Base-by-base conservation (phyloP, 2,113 vertebrate species). In the Eclectus roratus region DNA sequence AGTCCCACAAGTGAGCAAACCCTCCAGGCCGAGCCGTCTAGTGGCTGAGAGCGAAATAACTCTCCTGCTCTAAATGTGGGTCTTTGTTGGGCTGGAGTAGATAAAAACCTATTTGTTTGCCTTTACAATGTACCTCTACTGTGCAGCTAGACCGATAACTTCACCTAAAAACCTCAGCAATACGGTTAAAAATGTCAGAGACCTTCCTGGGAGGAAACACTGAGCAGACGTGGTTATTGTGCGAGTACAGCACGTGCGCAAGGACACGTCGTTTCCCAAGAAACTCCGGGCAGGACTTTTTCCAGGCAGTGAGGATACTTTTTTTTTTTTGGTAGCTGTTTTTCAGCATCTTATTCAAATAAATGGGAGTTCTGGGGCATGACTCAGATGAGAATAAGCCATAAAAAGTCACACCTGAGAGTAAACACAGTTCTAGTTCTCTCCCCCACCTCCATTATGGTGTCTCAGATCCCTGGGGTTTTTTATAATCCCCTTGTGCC, bases 381-480 rank as follows among this genome's bases (percentile, higher is more conserved):
- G 92, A 96, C 88, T 96, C 92, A 88, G 68, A 78, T 58, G 60
- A 77, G 68, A 83, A 80, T 55, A 80, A 90, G 53, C 49, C 88
- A 89, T 69, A 72, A 92, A 91, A 96, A 93, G 72, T 91, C 88
- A 63, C 55, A 82, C 35, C 82, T 82, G 68, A 83, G 76, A 90
- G 55, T n/a, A 91, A 83, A 70, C 4, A 58, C 21, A 16, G 60
- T 68, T 71, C 33, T 71, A 74, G 96, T 94, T 94, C 64, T 85
- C 37, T 71, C 70, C 55, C 44, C 27, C 78, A 72, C 35, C 21
- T 83, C 79, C 20, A 21, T 17, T 5, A 50, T 8, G 25, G 28
- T 52, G 16, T 7, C 66, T 80, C 41, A 25, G 41, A 50, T 31
- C 31, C 41, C 64, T 63, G 9, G 20, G 37, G 28, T 33, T 31